phyloP scores from a whole-genome alignment of 2,797 vertebrate genomes.

The Pogonophryne albipinna region DNA sequence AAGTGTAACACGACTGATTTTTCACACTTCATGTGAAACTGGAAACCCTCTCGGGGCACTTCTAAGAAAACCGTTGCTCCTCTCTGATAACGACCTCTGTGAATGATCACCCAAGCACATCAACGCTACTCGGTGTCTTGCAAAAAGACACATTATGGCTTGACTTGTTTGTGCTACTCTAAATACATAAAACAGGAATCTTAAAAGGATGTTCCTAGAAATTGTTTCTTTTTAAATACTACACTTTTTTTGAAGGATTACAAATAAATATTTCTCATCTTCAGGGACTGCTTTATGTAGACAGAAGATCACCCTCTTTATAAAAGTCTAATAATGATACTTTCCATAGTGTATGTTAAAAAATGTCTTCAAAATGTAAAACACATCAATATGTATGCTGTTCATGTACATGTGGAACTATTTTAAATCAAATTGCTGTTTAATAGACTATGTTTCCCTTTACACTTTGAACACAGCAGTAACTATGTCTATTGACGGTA shows the following conservation, averaged over 20 bases:
- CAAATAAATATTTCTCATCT: no score
- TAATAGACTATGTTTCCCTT: background rate
- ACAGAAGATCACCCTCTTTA: no score
- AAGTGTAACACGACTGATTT: slow-evolving; percentile 9
- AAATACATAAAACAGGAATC: slow-evolving; percentile 3
- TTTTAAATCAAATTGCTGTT: background rate
- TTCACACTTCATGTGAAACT: slow-evolving; percentile 21
- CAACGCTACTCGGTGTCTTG: background rate
- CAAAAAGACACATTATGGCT: slow-evolving; percentile 7
- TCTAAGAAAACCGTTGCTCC: slow-evolving; percentile 12
- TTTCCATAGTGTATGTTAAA: no score
- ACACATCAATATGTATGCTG: slow-evolving; percentile 2
- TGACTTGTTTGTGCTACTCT: background rate
- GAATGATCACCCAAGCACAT: slow-evolving; percentile 19
- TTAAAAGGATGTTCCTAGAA: background rate
- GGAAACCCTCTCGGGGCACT: slow-evolving; percentile 16
- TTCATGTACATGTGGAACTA: background rate
- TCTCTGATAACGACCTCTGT: slow-evolving; percentile 18
- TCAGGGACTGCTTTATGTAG: no score
- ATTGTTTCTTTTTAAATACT: no score
- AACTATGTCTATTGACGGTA: background rate
- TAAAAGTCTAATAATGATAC: no score
- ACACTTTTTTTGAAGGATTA: no score
- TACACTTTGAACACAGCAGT: background rate
- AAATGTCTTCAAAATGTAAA: background rate